Conservation (phyloP, 2,888 invertebrate genomes). For the Abrostola triplasia region DNA sequence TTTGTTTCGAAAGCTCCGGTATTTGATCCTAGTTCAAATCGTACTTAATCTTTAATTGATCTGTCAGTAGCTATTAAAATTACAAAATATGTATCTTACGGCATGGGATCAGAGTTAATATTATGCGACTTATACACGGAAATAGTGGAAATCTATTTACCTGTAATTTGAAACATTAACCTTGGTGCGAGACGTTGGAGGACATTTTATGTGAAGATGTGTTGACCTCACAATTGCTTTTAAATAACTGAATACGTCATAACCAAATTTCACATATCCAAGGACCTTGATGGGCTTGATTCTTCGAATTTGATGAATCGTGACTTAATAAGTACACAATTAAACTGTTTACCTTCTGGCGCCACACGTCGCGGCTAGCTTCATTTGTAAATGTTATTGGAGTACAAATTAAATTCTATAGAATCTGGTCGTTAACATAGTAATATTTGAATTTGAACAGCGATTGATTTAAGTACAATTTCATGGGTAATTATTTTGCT, state of each 20-base stretch:
- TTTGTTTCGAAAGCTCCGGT: conserved; percentile 53
- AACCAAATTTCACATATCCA: conserved; percentile 40
- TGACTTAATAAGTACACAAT: conserved; percentile 79
- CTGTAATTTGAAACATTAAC: neutral
- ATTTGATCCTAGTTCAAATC: conserved; percentile 28
- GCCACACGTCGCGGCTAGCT: conserved; percentile 79
- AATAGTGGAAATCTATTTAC: no score
- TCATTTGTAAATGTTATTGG: conserved; percentile 77
- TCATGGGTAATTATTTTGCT: conserved; percentile 66
- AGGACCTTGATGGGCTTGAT: conserved; percentile 61
- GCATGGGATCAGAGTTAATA: conserved; percentile 12
- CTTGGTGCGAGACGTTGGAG: neutral
- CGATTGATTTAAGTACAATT: conserved; percentile 64
- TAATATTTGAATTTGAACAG: conserved; percentile 60
- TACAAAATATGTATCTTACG: conserved; percentile 26
- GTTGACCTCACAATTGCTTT: conserved; percentile 24
- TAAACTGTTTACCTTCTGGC: conserved; percentile 81
- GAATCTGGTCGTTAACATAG: conserved; percentile 67
- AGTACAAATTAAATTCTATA: conserved; percentile 70
- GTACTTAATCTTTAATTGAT: conserved; percentile 37
- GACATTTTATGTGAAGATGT: conserved; percentile 7
- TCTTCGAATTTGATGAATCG: conserved; percentile 77
- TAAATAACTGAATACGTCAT: conserved; percentile 44
- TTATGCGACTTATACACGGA: conserved; percentile 5
- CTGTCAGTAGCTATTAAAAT: conserved; percentile 41